phyloP scores from a whole-genome alignment of 2,113 vertebrate species.

The Myotis davidii region DNA sequence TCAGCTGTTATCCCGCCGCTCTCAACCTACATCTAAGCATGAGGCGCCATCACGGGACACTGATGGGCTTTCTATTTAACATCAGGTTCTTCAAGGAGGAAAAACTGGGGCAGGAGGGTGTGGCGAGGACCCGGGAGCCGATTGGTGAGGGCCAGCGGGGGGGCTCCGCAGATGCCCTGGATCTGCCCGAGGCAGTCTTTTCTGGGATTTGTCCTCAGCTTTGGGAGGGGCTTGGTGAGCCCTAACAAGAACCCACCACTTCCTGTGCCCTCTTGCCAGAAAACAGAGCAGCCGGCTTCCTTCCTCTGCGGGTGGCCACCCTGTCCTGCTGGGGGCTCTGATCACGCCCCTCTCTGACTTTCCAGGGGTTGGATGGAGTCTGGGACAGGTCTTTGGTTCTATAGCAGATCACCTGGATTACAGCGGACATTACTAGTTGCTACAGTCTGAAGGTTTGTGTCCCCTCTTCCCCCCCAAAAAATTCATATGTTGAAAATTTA shows the following conservation, averaged over 20 bases:
- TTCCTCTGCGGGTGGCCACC: neutral
- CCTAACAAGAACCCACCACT: neutral
- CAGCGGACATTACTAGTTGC: neutral
- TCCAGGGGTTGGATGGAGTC: neutral
- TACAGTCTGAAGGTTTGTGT: neutral
- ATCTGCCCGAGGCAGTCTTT: neutral
- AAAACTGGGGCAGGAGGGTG: conserved; percentile 78
- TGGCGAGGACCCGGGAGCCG: neutral
- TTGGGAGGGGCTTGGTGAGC: neutral
- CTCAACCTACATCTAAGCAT: conserved; percentile 62
- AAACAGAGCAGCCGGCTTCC: neutral
- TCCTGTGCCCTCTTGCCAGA: neutral
- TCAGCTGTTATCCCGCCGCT: neutral
- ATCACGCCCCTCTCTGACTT: neutral
- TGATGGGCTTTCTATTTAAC: conserved; percentile 44
- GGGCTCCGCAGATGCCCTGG: fast-evolving
- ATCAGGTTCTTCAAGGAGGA: conserved; percentile 78
- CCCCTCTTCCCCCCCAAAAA: too few species aligned
- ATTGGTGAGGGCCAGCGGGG: neutral
- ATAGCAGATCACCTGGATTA: neutral
- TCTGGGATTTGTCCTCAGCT: neutral
- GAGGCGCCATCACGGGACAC: neutral
- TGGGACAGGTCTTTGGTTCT: neutral
- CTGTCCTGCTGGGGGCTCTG: neutral
- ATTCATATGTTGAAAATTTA: neutral